phyloP scores from a whole-genome alignment of 2,888 invertebrate genomes.

The Marasmarcha lunaedactyla region DNA sequence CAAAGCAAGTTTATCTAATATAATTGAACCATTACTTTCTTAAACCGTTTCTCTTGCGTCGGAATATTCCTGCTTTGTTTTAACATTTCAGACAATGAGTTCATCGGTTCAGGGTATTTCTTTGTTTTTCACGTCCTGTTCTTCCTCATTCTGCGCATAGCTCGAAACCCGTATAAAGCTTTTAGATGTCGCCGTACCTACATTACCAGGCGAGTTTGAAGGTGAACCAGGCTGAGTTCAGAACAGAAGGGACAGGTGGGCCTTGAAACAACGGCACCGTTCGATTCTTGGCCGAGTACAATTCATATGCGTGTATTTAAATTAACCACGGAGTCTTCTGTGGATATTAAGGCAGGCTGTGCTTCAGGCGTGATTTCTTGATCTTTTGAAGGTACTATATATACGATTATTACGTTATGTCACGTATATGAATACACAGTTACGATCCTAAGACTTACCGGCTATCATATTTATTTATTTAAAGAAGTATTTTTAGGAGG shows the following conservation, averaged over 20 bases:
- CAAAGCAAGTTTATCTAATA: conserved; percentile 45
- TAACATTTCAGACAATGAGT: no score
- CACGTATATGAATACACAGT: no score
- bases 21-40: conserved; percentile 40
- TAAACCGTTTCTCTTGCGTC: conserved; percentile 18
- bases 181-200: conserved; percentile 13
- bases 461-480: no score
- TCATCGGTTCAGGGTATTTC: no score
- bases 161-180: not conserved
- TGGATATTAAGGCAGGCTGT: not conserved
- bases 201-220: conserved; percentile 43
- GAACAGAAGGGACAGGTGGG: conserved; percentile 45
- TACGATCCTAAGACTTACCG: no score
- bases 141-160: not conserved
- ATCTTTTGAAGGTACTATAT: not conserved
- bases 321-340: not conserved
- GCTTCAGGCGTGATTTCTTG: not conserved
- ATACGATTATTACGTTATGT: no score
- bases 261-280: conserved; percentile 30
- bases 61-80: no score
- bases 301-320: not conserved
- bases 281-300: not conserved
- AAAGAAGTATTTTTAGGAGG: no score
- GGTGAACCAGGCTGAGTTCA: conserved; percentile 42
- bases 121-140: not conserved